A percentile compares a stretch with the other conserved stretches of the same genome.
Conservation (phyloP, 1,140 invertebrate genomes). For the Drosophila kepulauana region DNA sequence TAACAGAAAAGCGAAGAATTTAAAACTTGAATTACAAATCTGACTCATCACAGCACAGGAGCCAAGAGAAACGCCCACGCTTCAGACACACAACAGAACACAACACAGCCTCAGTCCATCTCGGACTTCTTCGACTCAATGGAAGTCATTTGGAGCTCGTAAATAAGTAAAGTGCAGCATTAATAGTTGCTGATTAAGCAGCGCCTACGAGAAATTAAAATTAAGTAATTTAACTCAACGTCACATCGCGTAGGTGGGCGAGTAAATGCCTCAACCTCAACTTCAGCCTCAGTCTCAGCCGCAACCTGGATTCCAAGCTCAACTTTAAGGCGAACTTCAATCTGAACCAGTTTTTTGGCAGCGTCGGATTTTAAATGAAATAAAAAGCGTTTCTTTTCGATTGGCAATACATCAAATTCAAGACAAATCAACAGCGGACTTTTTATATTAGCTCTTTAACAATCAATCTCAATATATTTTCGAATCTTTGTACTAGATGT, state of each 20-base stretch:
- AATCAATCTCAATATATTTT: too few species aligned
- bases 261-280: background rate
- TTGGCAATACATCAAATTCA: background rate
- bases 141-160: conserved; percentile 72
- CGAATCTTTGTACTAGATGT: too few species aligned
- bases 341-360: background rate
- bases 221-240: conserved; percentile 68
- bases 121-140: conserved; percentile 43
- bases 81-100: conserved; percentile 32
- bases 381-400: background rate
- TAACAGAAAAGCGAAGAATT: too few species aligned
- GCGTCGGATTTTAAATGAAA: background rate
- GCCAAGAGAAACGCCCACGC: background rate
- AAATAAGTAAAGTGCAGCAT: conserved; percentile 74
- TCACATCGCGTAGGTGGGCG: background rate
- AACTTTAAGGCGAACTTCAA: too few species aligned
- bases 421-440: background rate
- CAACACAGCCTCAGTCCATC: background rate
- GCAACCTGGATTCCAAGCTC: background rate
- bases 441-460: too few species aligned
- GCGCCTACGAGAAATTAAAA: conserved; percentile 74
- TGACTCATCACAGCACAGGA: conserved; percentile 16
- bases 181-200: conserved; percentile 78
- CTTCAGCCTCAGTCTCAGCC: background rate
- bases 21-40: too few species aligned